Percentiles rank a stretch among this genome's conserved stretches.
These are phyloP conservation scores for Hemicentrotus pulcherrimus DNA, from an alignment of 35 echinoderm and acorn worm genomes.

Conservation along the genomic window DNA sequence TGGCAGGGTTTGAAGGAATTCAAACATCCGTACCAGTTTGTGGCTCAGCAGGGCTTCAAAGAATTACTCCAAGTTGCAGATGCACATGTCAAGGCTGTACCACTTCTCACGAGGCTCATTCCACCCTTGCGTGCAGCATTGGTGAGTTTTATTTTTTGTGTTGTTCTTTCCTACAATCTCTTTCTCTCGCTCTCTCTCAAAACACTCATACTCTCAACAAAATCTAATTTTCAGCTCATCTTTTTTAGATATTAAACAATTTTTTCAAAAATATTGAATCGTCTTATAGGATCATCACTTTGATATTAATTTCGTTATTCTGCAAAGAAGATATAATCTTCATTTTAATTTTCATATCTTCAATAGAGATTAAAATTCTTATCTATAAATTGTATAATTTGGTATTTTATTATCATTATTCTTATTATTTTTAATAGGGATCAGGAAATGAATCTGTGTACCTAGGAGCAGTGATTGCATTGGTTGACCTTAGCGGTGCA, in stretches of 20 bases:
- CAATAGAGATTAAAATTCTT: too few species aligned
- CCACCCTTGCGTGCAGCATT: constrained; percentile 78
- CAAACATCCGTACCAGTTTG: constrained; percentile 98
- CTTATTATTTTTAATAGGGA: constrained; percentile 52
- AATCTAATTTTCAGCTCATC: not conserved
- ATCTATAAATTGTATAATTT: not conserved
- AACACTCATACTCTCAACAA: not conserved
- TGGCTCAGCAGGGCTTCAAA: constrained; percentile 94
- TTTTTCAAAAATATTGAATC: not conserved
- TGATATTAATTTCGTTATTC: too few species aligned
- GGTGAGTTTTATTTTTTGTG: constrained; percentile 57
- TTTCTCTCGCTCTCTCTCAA: not conserved
- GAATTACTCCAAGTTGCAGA: constrained; percentile 79
- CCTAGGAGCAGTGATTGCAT: constrained; percentile 71
- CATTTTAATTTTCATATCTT: too few species aligned
- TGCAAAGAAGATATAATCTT: too few species aligned
- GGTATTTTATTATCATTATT: not conserved
- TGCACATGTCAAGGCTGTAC: constrained; percentile 68
- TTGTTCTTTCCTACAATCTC: not conserved
- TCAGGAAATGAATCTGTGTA: constrained; percentile 77
- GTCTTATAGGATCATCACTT: too few species aligned
- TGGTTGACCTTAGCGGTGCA: constrained; percentile 79
- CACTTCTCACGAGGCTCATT: constrained; percentile 69
- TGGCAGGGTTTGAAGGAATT: constrained; percentile 83
- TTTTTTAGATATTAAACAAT: not conserved